Evolutionary conservation across 1,140 invertebrate genomes (phyloP), one percentile per base, ranked within the genome.

Genomic region (Nephotettix cincticeps): DNA sequence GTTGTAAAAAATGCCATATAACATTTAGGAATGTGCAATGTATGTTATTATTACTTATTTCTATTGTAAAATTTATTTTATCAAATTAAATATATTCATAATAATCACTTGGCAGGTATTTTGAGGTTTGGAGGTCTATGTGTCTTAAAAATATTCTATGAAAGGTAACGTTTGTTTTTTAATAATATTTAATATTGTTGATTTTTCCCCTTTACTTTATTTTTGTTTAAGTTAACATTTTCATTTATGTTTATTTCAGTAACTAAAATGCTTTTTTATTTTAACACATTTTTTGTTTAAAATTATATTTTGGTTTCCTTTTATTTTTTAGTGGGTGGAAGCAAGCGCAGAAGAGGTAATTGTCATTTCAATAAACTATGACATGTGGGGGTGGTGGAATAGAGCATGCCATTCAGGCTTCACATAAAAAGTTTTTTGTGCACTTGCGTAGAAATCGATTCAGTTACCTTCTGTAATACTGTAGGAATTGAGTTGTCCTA

Each of bases 301-400:
- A 11, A n/a, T 32, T 71, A 71, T 68, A 70, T 75, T 71, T 76
- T 72, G 79, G 68, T 78, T 77, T 78, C 80, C 73, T 73, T 75
- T 78, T 78, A 75, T 73, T 76, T 82, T 79, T 77, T 85, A 87
- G 86, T 87, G 86, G 86, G 86, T 87, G 79, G 86, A 86, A 82
- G 83, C 85, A 81, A 86, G 84, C 81, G 84, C 84, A 78, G 86
- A 87, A 76, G 86, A 87, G 86, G 86, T 87, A 87, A 86, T 77
- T 76, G 56, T 61, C 28, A 11, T 36, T 36, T 36, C 32, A 36
- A 36, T 36, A 36, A 4, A 63, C 23, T 69, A 36, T 25, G 21
- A 58, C 67, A 11, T 23, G 19, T n/a, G 3, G 6, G n/a, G 61
- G 45, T 66, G 69, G 51, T 61, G 56, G 56, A 21, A 29, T 61